phyloP scores from a whole-genome alignment of 2,888 invertebrate species.

The Ormyrus pomaceus region DNA sequence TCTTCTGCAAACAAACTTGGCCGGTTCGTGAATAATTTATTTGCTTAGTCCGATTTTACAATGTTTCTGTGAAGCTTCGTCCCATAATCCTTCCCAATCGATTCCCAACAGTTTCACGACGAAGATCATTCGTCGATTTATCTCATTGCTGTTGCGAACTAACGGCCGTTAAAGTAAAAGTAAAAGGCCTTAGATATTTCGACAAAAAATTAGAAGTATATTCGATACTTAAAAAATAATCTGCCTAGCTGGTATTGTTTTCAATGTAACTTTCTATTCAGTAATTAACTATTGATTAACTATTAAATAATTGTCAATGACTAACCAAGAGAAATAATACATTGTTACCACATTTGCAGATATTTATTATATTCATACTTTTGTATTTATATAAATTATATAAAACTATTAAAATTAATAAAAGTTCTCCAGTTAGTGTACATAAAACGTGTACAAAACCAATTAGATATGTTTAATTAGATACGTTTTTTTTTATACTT shows the following conservation, averaged over 20 bases:
- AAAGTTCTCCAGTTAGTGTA: slow-evolving; percentile 9
- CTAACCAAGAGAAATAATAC: slow-evolving; percentile 51
- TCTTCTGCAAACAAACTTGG: no score
- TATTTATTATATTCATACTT: slow-evolving; percentile 55
- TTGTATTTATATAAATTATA: slow-evolving; percentile 41
- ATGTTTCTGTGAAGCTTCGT: no score
- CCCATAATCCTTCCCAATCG: no score
- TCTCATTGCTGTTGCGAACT: no score
- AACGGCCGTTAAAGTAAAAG: no score
- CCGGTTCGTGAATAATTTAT: no score
- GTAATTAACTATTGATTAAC: slow-evolving; percentile 9
- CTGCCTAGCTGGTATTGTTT: neutral
- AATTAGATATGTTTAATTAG: slow-evolving; percentile 8
- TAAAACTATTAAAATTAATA: slow-evolving; percentile 26
- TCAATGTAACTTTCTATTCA: slow-evolving; percentile 40
- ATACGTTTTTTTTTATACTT: slow-evolving; percentile 3
- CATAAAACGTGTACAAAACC: slow-evolving; percentile 7
- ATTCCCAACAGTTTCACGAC: no score
- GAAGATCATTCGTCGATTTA: no score
- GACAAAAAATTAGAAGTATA: no score
- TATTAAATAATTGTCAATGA: slow-evolving; percentile 26
- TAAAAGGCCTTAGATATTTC: no score
- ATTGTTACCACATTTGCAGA: slow-evolving; percentile 48
- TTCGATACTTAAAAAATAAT: no score
- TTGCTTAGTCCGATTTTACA: no score